A percentile compares a stretch with the other conserved stretches of the same genome.
Conservation (phyloP, 2,797 vertebrate genomes). For the Peromyscus nudipes region DNA sequence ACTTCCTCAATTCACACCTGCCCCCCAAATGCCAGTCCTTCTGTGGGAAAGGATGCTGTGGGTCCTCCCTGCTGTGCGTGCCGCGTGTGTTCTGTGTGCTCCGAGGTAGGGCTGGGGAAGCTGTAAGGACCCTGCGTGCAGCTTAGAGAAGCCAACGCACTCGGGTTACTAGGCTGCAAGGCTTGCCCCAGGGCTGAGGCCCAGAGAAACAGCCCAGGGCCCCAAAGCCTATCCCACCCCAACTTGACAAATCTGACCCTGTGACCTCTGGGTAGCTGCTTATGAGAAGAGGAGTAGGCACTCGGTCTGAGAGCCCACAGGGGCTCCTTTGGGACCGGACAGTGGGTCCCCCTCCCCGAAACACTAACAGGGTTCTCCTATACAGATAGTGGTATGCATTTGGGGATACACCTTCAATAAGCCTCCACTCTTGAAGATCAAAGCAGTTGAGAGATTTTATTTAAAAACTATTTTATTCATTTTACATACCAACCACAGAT, state of each 20-base stretch:
- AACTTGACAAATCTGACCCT: neutral
- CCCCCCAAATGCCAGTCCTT: slow-evolving; percentile 61
- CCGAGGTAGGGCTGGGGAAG: neutral
- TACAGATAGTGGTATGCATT: neutral
- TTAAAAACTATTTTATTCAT: no score
- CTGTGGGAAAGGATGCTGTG: slow-evolving; percentile 33
- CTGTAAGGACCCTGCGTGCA: neutral
- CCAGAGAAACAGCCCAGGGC: neutral
- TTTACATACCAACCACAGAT: no score
- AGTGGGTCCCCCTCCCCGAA: neutral
- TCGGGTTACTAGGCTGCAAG: neutral
- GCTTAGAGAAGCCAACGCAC: neutral
- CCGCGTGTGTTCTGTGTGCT: slow-evolving; percentile 71
- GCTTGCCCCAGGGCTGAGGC: neutral
- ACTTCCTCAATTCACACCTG: slow-evolving; percentile 69
- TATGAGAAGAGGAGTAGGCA: neutral
- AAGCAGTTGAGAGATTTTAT: neutral
- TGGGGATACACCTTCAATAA: neutral
- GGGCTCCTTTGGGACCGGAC: neutral
- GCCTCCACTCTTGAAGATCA: neutral
- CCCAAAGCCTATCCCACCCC: neutral
- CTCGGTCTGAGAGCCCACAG: neutral
- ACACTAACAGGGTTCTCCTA: neutral
- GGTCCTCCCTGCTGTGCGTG: neutral
- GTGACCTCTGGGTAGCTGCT: neutral